Evolutionary conservation across 2,888 invertebrate species (phyloP).

Genomic region (Didymodactylos carnosus): DNA sequence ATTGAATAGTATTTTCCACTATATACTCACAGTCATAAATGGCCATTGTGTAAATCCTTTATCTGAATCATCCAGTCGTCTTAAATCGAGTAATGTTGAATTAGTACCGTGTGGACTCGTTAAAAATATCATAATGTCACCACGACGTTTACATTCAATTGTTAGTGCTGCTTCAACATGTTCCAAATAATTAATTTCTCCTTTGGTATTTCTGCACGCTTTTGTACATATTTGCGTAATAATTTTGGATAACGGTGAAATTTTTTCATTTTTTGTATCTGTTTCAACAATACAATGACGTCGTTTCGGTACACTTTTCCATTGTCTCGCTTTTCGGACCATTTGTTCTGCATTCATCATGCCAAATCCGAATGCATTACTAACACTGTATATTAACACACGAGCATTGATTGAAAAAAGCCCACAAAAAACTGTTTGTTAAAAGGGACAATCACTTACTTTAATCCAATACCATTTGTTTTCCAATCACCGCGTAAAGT

Average conservation of each 20-base stretch:
- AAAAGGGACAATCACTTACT: too few relatives aligned
- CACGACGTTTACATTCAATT: not conserved
- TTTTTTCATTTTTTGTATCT: not conserved
- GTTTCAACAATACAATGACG: not conserved
- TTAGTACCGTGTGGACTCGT: constrained; percentile 1
- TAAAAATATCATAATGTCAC: not conserved
- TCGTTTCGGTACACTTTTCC: constrained; percentile 15
- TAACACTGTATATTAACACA: too few relatives aligned
- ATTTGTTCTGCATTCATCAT: constrained; percentile 17
- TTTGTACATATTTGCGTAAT: constrained; percentile 1
- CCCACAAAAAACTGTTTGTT: too few relatives aligned
- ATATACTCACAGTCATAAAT: too few relatives aligned
- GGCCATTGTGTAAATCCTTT: too few relatives aligned
- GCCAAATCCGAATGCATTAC: constrained; percentile 17
- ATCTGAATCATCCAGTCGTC: not conserved
- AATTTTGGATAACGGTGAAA: not conserved
- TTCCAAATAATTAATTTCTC: constrained; percentile 9
- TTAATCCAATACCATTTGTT: too few relatives aligned
- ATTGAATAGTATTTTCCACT: too few relatives aligned
- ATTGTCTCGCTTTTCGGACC: constrained; percentile 16
- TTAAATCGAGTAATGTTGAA: not conserved
- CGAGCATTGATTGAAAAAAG: too few relatives aligned
- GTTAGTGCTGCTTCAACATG: constrained; percentile 9
- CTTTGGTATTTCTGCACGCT: not conserved
- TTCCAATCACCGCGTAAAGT: too few relatives aligned